Evolutionary conservation across 2,888 invertebrate species (phyloP), one percentile per base, ranked within the genome.

Genomic region (Agrochola lychnidis): DNA sequence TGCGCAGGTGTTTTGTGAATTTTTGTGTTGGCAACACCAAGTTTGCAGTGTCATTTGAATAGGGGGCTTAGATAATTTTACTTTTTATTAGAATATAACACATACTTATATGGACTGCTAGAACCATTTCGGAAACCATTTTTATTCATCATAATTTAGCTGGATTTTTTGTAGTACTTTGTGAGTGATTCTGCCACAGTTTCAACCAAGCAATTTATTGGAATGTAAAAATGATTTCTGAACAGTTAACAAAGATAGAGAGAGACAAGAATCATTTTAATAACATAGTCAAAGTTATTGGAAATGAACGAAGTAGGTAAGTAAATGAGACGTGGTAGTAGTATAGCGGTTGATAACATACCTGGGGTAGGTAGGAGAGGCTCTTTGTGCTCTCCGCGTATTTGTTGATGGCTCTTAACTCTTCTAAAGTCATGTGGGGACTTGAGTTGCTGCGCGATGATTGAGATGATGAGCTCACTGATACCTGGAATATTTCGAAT

Each of bases 351-450:
- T 78, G 59, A 63, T 61, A 62, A 77, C 97, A 96, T 97, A 99
- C 99, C 98, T 98, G 98, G 86, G 99, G 99, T 92, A 99, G 97
- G 95, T 98, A 99, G 90, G 98, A 98, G 91, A 99, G 97, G 94
- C 98, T 98, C 95, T 98, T 98, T 80, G 99, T 99, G 95, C 98
- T 99, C 96, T 99, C 99, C 40, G 99, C 99, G 94, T 99, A 99
- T 91, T 98, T 98, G 97, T 99, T 99, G 89, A 99, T 98, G 82
- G 98, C 98, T 84, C 98, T 97, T 71, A 99, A 96, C 94, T 99
- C 98, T 88, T 99, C 98, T 90, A 98, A 95, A 22, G 98, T 98
- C 94, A 97, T 97, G 93, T 97, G 97, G 61, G 97, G 97, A 87
- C 97, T 97, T 64, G 97, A 97, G 92, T 97, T 97, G 83, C 97